Evolutionary conservation across 37 sponge, comb jelly and placozoan genomes (phyloP), one percentile per base, ranked within the genome.

Genomic region (Halichondria panicea): DNA sequence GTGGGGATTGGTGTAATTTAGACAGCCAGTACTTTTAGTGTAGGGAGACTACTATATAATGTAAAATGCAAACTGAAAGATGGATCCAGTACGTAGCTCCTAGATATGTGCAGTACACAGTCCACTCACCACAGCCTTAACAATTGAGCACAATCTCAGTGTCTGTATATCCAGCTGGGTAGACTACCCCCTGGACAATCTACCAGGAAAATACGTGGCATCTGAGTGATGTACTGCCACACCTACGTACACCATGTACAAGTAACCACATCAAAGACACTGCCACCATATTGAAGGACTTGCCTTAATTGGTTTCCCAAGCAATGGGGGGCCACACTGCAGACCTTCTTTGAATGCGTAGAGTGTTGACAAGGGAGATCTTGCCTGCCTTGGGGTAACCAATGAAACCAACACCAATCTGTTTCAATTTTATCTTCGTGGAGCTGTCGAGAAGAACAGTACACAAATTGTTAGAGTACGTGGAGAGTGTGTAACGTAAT

Each of bases 131-230:
- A 92, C 96, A 73, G 93, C 99, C 75, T 99, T n/a, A n/a, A n/a
- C n/a, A n/a, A n/a, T 99, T 99, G 54, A 95, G 84, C 7, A 99
- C 95, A 83, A 93, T 93, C 6, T 99, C 93, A 57, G 94, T 85
- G 33, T 99, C 96, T 21, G 96, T 57, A 65, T 99, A 94, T 30
- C 80, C 89, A n/a, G 87, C 50, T 9, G 97, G 97, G 38, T 90
- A 96, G 39, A 99, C 99, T 0, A 99, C 91, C 15, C 99, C 99
- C 30, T n/a, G 99, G 99, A 38, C 99, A 99, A 63, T 99, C 99
- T 57, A 99, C 95, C 38, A 99, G 88, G 73, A 89, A 88, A 68
- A 99, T 95, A 24, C 94, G 71, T 25, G 70, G 64, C 89, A 93
- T 95, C 53, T 95, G 78, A 36, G 96, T 87, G 21, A 99, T 93